Base-by-base conservation (phyloP, 92 coral and sea anemone species). In the Pocillopora grandis region DNA sequence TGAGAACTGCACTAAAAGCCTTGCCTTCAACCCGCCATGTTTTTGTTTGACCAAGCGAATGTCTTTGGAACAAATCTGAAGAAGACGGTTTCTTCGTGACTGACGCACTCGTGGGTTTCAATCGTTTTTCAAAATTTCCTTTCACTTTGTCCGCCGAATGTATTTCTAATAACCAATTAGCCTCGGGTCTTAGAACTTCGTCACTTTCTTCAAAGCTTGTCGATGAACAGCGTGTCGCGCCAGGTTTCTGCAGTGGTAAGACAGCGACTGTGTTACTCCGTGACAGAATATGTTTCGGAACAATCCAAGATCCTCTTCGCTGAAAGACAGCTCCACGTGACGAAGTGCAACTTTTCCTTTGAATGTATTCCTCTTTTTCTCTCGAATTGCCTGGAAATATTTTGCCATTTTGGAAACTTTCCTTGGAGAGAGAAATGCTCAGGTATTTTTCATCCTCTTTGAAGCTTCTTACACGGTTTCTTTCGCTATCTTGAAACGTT, bases 241-340 rank as follows among this genome's bases (percentile, higher is more conserved):
- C 79, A 27, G 66, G 21, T 21, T 36, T 76, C 69, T 60, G 68
- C 67, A 76, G 9, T 36, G 35, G 57, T 18, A 76, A 76, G 64
- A 67, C 60, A 76, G 60, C 80, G 12, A 76, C 80, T 17, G 80
- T 76, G 9, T 76, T 76, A 36, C 80, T 59, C 68, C 69, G 56
- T 3, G 65, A 27, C 57, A 76, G 57, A 59, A 61, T 76, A 13
- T 37, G 80, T 15, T 62, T 76, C 18, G 80, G 19, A 76, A 76
- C 58, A 11, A 62, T 33, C 80, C 80, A 76, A 12, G 80, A 76
- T 21, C 68, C 36, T 55, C 68, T 76, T 20, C 49, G 57, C 2
- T 11, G 48, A 55, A 19, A 12, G 59, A 75, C 48, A 20, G 64
- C 65, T 36, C 63, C 80, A 9, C 33, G 60, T 17, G 69, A 76